Evolutionary conservation across 2,797 vertebrate species (phyloP).

Genomic region (Ciconia nigra): DNA sequence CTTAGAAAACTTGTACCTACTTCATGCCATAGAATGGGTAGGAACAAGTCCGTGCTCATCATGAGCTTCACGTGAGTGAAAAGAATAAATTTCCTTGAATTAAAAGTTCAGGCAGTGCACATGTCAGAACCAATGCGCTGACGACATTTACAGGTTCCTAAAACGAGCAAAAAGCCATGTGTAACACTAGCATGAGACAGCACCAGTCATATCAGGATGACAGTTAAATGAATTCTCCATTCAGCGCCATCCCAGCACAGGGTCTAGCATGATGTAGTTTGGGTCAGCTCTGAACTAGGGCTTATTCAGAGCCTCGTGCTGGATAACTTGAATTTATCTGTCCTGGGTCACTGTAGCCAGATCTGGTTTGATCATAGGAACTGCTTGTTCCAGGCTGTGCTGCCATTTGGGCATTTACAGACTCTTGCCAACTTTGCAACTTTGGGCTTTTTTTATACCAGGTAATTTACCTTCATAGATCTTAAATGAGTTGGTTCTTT

Average conservation of each 20-base stretch:
- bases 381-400: not conserved
- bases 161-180: not conserved
- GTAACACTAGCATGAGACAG: not conserved
- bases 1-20: not conserved
- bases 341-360: not conserved
- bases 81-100: not conserved
- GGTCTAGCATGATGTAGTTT: not conserved
- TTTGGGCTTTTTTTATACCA: not conserved
- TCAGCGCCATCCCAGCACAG: not conserved
- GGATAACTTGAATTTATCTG: not conserved
- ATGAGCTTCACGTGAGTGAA: not conserved
- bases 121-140: fast-evolving
- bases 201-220: not conserved
- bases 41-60: fast-evolving
- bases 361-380: not conserved
- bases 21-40: not conserved
- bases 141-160: not conserved
- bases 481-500: not conserved
- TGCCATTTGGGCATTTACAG: not conserved
- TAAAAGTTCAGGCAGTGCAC: not conserved
- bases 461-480: not conserved
- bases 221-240: not conserved
- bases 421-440: not conserved
- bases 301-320: not conserved
- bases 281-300: not conserved